Base-by-base conservation (phyloP, 1,140 invertebrate species). In the Drusus annulatus region DNA sequence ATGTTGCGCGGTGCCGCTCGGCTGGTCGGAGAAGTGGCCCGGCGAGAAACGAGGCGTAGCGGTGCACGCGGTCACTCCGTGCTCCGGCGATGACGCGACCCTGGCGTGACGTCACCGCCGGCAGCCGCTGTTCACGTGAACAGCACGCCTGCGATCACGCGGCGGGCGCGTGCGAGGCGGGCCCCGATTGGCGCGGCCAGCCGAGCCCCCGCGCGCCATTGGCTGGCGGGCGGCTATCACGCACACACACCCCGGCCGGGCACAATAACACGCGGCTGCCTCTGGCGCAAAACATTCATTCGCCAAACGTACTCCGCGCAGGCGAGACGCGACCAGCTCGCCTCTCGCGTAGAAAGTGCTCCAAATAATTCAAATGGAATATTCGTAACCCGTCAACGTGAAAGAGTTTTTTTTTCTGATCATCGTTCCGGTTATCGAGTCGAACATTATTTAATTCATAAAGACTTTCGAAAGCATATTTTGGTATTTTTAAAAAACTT, bases 71-170 rank as follows among this genome's bases (percentile, higher is more conserved):
- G 87, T 87, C 86, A 86, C 87, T 87, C 86, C 86, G 87, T 78
- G 84, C 68, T 87, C n/a, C 87, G 86, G 86, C 45, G 68, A 62
- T 74, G 71, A 79, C 68, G 78, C 71, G 79, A 56, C 71, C 87
- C 23, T 36, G 87, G 86, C 86, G 87, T 91, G 91, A 91, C 90
- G 87, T 89, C 85, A 88, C 17, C 86, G 87, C 87, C 88, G 86
- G 86, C 88, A 87, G 87, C 87, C 89, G 84, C 78, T 82, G 87
- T 86, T 86, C 91, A 92, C 91, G 91, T 91, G 91, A 91, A 91
- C 86, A 88, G 60, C 91, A 91, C 89, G 91, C 89, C 86, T 84
- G 83, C 84, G 68, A 80, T 80, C 85, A 87, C 87, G 91, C 91
- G 89, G 90, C 90, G 86, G 80, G 83, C 88, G 90, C 86, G 86